Conservation (phyloP, 2,113 vertebrate genomes). For the Petrocephalus zakoni region DNA sequence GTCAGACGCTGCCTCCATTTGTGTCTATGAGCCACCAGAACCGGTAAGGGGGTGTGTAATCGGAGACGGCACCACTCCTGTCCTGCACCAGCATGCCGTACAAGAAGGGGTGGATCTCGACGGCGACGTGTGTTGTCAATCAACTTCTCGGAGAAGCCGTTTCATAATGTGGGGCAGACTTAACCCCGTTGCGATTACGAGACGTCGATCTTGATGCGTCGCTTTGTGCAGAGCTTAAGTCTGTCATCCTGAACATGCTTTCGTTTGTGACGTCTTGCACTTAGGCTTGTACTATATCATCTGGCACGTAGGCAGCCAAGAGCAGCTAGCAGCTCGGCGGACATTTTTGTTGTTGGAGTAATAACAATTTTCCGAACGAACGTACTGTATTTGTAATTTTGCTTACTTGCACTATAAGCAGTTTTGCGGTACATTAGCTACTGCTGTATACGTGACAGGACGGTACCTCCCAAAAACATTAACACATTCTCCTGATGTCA, state of each 20-base stretch:
- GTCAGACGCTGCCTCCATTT: not conserved
- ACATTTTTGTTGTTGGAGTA: not conserved
- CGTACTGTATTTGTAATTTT: not conserved
- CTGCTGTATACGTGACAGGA: not conserved
- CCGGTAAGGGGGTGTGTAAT: not conserved
- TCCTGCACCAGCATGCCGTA: not conserved
- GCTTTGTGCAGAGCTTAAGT: not conserved
- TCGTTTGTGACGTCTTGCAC: not conserved
- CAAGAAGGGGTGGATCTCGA: not conserved
- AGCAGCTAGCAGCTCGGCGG: not conserved
- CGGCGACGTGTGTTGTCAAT: not conserved
- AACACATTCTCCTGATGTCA: not conserved
- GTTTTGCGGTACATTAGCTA: not conserved
- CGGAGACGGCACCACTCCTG: not conserved
- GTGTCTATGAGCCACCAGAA: constrained; percentile 9
- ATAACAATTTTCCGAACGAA: not conserved
- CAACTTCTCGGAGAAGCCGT: not conserved
- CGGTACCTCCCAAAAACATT: not conserved
- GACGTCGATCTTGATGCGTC: not conserved
- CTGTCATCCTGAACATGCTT: not conserved
- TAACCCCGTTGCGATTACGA: not conserved
- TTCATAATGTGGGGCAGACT: not conserved
- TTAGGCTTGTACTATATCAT: not conserved
- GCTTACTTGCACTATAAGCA: not conserved
- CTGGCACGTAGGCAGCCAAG: no score